These are phyloP conservation scores for Callyntrura sp. DNA, from an alignment of 2,888 invertebrate genomes.

Conservation along the genomic window DNA sequence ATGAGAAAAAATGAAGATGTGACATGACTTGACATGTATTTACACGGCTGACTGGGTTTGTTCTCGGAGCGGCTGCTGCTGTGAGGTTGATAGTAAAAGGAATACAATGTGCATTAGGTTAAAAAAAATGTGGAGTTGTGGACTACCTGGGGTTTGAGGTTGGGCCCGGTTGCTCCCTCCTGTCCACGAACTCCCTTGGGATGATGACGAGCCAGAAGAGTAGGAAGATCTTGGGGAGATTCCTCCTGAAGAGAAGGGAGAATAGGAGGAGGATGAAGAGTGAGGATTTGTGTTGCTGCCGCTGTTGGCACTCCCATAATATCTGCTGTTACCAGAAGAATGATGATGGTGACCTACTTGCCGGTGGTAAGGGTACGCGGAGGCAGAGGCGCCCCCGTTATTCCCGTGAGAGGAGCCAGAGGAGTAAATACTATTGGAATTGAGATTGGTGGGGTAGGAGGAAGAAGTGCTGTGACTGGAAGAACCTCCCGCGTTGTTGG, in stretches of 20 bases:
- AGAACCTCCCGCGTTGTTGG: slow-evolving; percentile 10
- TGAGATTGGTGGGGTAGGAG: background rate
- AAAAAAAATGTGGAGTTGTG: slow-evolving; percentile 70
- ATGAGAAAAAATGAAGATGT: slow-evolving; percentile 46
- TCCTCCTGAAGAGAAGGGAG: slow-evolving; percentile 1
- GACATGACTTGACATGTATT: slow-evolving; percentile 55
- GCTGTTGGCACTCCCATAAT: slow-evolving; percentile 41
- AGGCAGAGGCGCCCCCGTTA: background rate
- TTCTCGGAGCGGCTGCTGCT: background rate
- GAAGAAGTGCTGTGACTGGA: background rate
- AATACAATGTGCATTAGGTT: slow-evolving; percentile 24
- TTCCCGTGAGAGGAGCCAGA: slow-evolving; percentile 29
- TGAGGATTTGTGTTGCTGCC: slow-evolving; percentile 22
- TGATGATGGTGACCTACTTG: slow-evolving; percentile 42
- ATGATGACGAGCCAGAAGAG: slow-evolving; percentile 11
- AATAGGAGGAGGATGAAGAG: slow-evolving; percentile 17
- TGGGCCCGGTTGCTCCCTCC: slow-evolving; percentile 74
- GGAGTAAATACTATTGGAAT: slow-evolving; percentile 46
- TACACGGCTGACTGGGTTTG: slow-evolving; percentile 25
- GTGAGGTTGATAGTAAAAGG: slow-evolving; percentile 50
- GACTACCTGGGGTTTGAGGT: slow-evolving; percentile 83
- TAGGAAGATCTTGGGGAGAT: no score
- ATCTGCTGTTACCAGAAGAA: slow-evolving; percentile 2
- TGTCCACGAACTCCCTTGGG: slow-evolving; percentile 65
- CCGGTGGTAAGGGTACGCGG: slow-evolving; percentile 61